These are phyloP conservation scores for Mystacornis crossleyi DNA, from an alignment of 2,113 vertebrate genomes.

Conservation along the genomic window DNA sequence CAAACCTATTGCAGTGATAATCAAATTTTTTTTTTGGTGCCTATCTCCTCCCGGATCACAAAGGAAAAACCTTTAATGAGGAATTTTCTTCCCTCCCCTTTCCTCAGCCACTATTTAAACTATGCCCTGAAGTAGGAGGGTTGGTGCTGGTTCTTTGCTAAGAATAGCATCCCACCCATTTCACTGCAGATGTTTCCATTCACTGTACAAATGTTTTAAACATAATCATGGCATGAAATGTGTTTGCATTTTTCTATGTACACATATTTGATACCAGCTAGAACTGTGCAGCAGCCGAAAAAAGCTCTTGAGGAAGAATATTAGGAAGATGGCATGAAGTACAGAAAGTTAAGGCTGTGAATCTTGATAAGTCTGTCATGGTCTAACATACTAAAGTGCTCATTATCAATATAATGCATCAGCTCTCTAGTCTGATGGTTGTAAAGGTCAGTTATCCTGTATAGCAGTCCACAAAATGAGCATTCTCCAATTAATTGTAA, in stretches of 20 bases:
- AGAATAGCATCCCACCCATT: constrained; percentile 55
- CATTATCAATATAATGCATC: not conserved
- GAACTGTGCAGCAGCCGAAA: not conserved
- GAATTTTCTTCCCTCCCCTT: not conserved
- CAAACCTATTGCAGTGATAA: not conserved
- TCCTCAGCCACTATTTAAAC: not conserved
- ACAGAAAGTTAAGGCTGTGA: not conserved
- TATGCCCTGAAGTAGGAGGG: constrained; percentile 3
- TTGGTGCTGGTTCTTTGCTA: constrained; percentile 31
- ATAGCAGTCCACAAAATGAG: not conserved
- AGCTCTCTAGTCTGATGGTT: not conserved
- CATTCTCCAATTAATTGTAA: constrained; percentile 5
- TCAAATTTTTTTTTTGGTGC: not conserved
- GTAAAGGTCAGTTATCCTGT: constrained; percentile 29
- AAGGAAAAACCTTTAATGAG: constrained; percentile 15
- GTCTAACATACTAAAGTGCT: not conserved
- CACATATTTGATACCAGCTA: not conserved
- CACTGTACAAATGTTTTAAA: constrained; percentile 36
- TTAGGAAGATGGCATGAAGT: not conserved
- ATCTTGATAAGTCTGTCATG: not conserved
- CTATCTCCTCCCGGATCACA: not conserved
- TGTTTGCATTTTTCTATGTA: not conserved
- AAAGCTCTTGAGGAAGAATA: not conserved
- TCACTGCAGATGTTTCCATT: constrained; percentile 67
- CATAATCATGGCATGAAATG: not conserved